phyloP scores from a whole-genome alignment of 2,888 invertebrate species.

The Ceramica pisi region DNA sequence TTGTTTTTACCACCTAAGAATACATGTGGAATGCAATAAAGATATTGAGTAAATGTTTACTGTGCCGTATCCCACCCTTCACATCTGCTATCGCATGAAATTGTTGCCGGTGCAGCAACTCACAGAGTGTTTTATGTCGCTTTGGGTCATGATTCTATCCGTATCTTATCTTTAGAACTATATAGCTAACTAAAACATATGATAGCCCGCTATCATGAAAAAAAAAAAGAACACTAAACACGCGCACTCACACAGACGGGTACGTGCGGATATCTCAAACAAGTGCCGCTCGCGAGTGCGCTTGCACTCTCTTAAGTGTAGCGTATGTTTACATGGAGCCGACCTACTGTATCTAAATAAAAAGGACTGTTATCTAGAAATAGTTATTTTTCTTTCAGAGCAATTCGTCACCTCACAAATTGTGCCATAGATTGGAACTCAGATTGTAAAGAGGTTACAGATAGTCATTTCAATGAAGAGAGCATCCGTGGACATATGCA shows the following conservation, averaged over 20 bases:
- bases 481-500: constrained; percentile 85
- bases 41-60: too few species aligned
- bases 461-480: constrained; percentile 84
- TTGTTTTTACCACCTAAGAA: too few species aligned
- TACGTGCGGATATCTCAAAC: background rate
- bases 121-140: too few species aligned
- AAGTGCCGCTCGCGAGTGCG: background rate
- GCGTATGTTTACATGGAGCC: too few species aligned
- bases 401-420: constrained; percentile 80
- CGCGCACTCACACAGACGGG: background rate
- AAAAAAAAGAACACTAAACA: background rate
- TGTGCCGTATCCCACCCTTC: too few species aligned
- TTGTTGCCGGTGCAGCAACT: too few species aligned
- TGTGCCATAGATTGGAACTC: constrained; percentile 86
- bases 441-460: constrained; percentile 82
- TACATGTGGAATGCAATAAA: too few species aligned
- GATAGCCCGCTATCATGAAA: background rate
- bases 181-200: background rate
- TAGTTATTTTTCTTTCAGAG: constrained; percentile 68
- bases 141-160: too few species aligned
- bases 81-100: too few species aligned
- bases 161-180: background rate
- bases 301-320: background rate
- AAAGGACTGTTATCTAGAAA: background rate
- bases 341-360: too few species aligned